phyloP scores from a whole-genome alignment of 2,888 invertebrate genomes.

The Agrochola lychnidis region DNA sequence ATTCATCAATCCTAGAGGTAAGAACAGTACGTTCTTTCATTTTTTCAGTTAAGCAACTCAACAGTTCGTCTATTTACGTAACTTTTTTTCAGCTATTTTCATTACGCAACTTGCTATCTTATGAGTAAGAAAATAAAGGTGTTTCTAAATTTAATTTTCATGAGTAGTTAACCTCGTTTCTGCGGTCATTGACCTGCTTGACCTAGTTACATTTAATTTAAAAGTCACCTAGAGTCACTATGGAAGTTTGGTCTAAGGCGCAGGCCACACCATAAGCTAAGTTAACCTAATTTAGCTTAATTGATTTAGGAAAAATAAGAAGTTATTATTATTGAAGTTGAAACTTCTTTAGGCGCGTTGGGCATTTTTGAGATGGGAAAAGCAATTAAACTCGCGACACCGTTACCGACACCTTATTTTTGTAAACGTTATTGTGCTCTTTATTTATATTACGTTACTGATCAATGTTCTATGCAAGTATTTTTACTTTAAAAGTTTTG shows the following conservation, averaged over 20 bases:
- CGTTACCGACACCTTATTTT: too few species aligned
- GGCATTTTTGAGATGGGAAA: too few species aligned
- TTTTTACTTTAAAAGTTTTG: too few species aligned
- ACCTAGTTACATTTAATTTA: background rate
- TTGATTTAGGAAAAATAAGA: background rate
- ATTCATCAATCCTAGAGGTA: constrained; percentile 1
- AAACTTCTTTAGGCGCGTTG: too few species aligned
- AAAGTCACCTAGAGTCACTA: background rate
- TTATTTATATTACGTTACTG: too few species aligned
- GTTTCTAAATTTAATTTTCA: background rate
- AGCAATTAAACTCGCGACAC: too few species aligned
- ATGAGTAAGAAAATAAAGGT: background rate
- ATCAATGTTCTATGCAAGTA: too few species aligned
- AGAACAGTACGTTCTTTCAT: background rate
- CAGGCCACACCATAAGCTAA: background rate
- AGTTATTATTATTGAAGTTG: background rate
- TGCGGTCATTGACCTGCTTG: background rate
- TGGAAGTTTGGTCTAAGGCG: background rate
- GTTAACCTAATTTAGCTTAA: background rate
- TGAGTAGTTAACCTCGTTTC: background rate
- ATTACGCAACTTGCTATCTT: background rate
- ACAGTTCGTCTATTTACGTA: background rate
- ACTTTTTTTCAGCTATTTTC: background rate
- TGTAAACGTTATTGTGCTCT: too few species aligned
- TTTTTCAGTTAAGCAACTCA: background rate